phyloP scores from a whole-genome alignment of 2,113 vertebrate genomes.

The Misgurnus anguillicaudatus region DNA sequence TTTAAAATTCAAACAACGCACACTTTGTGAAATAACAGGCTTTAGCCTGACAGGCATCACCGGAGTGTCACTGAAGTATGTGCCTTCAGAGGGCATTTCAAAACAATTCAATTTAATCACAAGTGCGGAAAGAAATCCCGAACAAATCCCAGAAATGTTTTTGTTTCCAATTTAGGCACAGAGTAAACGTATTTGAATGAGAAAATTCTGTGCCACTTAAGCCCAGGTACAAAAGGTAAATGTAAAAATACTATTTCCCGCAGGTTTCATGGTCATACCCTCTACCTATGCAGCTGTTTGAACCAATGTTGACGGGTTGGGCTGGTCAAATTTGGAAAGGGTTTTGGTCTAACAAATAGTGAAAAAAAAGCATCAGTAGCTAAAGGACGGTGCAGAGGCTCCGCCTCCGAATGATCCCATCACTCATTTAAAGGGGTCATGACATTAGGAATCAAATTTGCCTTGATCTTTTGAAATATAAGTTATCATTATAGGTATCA shows the following conservation, averaged over 20 bases:
- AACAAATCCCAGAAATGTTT: slow-evolving; percentile 1
- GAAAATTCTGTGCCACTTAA: no score
- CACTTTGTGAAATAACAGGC: slow-evolving; percentile 38
- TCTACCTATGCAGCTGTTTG: no score
- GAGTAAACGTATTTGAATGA: no score
- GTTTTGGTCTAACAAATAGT: not conserved
- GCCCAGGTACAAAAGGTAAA: no score
- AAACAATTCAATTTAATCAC: slow-evolving; percentile 2
- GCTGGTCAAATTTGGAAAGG: no score
- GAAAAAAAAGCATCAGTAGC: slow-evolving; percentile 62
- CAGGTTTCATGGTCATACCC: no score
- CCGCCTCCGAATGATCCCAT: slow-evolving; percentile 60
- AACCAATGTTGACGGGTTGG: no score
- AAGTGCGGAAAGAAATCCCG: not conserved
- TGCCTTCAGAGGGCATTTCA: slow-evolving; percentile 22
- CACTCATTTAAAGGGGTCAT: slow-evolving; percentile 59
- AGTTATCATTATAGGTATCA: no score
- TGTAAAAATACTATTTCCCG: no score
- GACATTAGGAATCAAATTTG: slow-evolving; percentile 21
- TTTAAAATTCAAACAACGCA: slow-evolving; percentile 46
- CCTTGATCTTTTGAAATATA: no score
- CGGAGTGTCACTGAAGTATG: slow-evolving; percentile 35
- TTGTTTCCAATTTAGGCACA: not conserved
- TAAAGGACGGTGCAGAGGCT: slow-evolving; percentile 35
- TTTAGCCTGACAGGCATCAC: slow-evolving; percentile 11